phyloP scores from a whole-genome alignment of 2,113 vertebrate genomes.

The Tragulus kanchil region DNA sequence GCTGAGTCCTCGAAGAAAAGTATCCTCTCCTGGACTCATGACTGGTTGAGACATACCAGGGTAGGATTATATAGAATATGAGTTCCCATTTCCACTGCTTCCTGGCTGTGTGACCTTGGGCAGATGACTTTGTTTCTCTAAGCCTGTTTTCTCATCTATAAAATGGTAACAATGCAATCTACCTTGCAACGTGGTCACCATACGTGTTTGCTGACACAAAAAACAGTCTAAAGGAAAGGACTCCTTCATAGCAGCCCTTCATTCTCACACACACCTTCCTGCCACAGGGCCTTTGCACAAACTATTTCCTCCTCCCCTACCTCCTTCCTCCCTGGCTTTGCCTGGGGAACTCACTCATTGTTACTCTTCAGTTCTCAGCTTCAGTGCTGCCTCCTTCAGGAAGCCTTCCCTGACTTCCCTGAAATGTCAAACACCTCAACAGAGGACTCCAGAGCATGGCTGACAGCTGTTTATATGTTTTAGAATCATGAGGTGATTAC shows the following conservation, averaged over 20 bases:
- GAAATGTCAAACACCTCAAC: not conserved
- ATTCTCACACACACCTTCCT: not conserved
- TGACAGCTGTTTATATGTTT: not conserved
- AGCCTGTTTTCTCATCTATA: not conserved
- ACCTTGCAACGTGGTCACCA: not conserved
- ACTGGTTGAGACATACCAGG: not conserved
- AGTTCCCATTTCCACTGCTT: not conserved
- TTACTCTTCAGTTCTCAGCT: not conserved
- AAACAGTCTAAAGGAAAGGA: not conserved
- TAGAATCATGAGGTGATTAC: not conserved
- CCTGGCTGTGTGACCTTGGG: not conserved
- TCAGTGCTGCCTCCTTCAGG: not conserved
- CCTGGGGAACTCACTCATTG: not conserved
- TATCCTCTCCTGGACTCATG: not conserved
- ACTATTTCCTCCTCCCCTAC: not conserved
- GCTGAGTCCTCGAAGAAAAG: not conserved
- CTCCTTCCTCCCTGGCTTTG: not conserved
- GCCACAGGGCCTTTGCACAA: constrained; percentile 37
- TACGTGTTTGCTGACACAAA: not conserved
- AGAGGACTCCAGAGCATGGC: not conserved
- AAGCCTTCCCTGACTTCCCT: not conserved
- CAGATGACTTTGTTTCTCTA: not conserved
- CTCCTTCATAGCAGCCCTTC: not conserved
- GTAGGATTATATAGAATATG: not conserved
- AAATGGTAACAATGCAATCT: not conserved